Evolutionary conservation across 2,797 vertebrate genomes (phyloP).

Genomic region (Hyperoplus lanceolatus): DNA sequence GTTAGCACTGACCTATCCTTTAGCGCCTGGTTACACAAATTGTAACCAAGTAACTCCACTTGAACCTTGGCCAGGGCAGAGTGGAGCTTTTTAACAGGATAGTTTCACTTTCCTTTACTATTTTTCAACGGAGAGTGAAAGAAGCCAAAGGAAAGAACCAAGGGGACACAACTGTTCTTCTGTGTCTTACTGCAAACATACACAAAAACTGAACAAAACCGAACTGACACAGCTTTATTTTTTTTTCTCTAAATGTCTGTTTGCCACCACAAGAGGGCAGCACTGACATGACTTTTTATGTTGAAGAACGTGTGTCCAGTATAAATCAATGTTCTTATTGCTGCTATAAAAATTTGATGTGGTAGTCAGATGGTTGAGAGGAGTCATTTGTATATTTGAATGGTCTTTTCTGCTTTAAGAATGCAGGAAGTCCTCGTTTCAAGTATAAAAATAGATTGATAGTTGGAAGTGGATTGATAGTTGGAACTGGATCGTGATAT

Average conservation of each 20-base stretch:
- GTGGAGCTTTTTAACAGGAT: constrained; percentile 23
- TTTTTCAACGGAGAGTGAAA: not conserved
- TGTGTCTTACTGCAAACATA: not conserved
- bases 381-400: no score
- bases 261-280: constrained; percentile 80
- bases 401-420: no score
- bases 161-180: not conserved
- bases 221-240: not conserved
- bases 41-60: constrained; percentile 66
- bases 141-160: constrained; percentile 3
- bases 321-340: not conserved
- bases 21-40: constrained; percentile 55
- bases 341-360: not conserved
- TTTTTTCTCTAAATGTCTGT: not conserved
- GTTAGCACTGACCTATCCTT: constrained; percentile 52
- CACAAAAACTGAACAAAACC: not conserved
- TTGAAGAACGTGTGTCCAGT: not conserved
- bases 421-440: no score
- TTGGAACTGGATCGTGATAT: no score
- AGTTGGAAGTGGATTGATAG: no score
- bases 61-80: constrained; percentile 75
- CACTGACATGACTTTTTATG: constrained; percentile 34
- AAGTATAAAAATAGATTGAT: no score
- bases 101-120: not conserved
- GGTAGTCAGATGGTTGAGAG: not conserved